A percentile compares a stretch with the other conserved stretches of the same genome.
phyloP scores from a whole-genome alignment of 2,797 vertebrate genomes.

The Apodemus agrarius region DNA sequence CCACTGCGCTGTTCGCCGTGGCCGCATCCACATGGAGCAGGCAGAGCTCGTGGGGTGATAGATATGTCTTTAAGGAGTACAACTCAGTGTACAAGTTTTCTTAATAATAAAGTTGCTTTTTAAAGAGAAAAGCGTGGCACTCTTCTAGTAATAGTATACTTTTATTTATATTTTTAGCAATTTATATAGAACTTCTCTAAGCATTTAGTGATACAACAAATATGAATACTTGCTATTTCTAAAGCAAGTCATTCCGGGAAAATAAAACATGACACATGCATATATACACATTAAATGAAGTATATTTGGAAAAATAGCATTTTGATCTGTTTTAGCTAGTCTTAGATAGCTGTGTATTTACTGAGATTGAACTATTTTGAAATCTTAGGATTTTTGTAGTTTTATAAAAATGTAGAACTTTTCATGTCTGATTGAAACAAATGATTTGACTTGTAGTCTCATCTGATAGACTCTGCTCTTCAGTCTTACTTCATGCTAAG shows the following conservation, averaged over 20 bases:
- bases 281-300: not conserved
- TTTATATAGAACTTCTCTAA: conserved; percentile 8
- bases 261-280: not conserved
- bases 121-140: not conserved
- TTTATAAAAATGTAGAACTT: conserved; percentile 1
- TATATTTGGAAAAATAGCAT: not conserved
- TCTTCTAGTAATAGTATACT: not conserved
- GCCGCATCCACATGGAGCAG: not conserved
- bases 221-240: conserved; percentile 43
- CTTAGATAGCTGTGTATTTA: not conserved
- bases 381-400: conserved; percentile 26
- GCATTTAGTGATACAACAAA: not conserved
- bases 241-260: conserved; percentile 18
- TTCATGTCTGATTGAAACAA: conserved; percentile 10
- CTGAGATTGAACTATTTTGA: conserved; percentile 51
- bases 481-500: conserved; percentile 46
- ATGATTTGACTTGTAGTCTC: conserved; percentile 10
- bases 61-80: not conserved
- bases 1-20: not conserved
- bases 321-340: conserved; percentile 38
- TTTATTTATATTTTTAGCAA: conserved; percentile 24
- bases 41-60: not conserved
- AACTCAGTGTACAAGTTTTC: not conserved
- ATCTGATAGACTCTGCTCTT: not conserved
- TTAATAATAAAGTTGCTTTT: conserved; percentile 20